phyloP scores from a whole-genome alignment of 2,888 invertebrate species.

The Drosophila vallismaia region DNA sequence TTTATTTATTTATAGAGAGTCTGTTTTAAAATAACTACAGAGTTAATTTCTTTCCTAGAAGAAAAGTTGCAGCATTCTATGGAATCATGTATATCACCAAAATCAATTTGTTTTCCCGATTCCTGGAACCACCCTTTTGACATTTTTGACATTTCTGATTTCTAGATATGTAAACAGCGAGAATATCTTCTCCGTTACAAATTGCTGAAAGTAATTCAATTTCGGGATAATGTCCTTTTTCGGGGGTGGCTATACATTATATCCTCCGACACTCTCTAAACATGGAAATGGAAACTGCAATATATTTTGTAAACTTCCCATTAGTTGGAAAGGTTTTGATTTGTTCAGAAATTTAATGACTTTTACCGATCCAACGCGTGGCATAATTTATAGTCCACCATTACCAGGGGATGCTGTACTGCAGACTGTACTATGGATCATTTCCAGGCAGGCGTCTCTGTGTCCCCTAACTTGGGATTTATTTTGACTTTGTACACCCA shows the following conservation, averaged over 20 bases:
- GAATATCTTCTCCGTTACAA: constrained; percentile 69
- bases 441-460: constrained; percentile 23
- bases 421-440: constrained; percentile 1
- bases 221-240: constrained; percentile 58
- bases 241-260: constrained; percentile 48
- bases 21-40: not conserved
- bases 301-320: constrained; percentile 43
- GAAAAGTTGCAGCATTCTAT: not conserved
- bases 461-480: not conserved
- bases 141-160: constrained; percentile 5
- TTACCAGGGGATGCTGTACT: constrained; percentile 6
- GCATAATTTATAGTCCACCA: constrained; percentile 25
- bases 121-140: constrained; percentile 1
- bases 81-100: not conserved
- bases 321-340: constrained; percentile 41
- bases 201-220: constrained; percentile 75
- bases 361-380: constrained; percentile 1
- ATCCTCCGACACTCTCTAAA: constrained; percentile 53
- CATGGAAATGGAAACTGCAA: constrained; percentile 40
- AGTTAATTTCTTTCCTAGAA: not conserved
- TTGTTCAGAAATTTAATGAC: constrained; percentile 39
- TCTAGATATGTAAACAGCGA: constrained; percentile 25
- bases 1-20: constrained; percentile 28
- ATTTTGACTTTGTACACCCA: constrained; percentile 11
- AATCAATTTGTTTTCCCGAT: constrained; percentile 7